These are phyloP conservation scores for Micromussa lordhowensis DNA, from an alignment of 92 coral and sea anemone genomes.

Conservation along the genomic window DNA sequence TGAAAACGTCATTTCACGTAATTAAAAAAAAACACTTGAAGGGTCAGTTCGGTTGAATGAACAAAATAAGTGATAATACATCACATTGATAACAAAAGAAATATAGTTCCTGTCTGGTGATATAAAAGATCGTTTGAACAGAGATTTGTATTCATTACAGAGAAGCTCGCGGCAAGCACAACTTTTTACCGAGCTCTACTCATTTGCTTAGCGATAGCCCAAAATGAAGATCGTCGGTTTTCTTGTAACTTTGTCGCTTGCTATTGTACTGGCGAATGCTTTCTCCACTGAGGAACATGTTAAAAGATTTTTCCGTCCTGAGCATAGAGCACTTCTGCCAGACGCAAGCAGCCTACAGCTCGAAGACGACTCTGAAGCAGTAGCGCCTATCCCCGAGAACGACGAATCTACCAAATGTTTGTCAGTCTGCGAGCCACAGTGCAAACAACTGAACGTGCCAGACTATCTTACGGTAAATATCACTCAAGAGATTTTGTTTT, in stretches of 20 bases:
- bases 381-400: not conserved
- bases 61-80: not conserved
- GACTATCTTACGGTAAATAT: not conserved
- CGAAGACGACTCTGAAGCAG: not conserved
- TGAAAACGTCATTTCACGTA: not conserved
- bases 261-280: not conserved
- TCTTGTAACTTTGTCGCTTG: constrained; percentile 20
- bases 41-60: not conserved
- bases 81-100: not conserved
- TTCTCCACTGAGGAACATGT: not conserved
- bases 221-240: not conserved
- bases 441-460: constrained; percentile 1
- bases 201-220: not conserved
- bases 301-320: constrained; percentile 12
- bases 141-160: not conserved
- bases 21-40: not conserved
- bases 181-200: not conserved
- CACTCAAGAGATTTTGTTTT: not conserved
- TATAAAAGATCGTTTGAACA: not conserved
- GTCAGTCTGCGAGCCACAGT: not conserved
- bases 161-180: not conserved
- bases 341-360: not conserved
- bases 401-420: constrained; percentile 1
- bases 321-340: constrained; percentile 7
- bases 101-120: not conserved